A percentile compares a stretch with the other conserved stretches of the same genome.
phyloP scores from a whole-genome alignment of 1,140 invertebrate genomes.

The Oscheius sp. region DNA sequence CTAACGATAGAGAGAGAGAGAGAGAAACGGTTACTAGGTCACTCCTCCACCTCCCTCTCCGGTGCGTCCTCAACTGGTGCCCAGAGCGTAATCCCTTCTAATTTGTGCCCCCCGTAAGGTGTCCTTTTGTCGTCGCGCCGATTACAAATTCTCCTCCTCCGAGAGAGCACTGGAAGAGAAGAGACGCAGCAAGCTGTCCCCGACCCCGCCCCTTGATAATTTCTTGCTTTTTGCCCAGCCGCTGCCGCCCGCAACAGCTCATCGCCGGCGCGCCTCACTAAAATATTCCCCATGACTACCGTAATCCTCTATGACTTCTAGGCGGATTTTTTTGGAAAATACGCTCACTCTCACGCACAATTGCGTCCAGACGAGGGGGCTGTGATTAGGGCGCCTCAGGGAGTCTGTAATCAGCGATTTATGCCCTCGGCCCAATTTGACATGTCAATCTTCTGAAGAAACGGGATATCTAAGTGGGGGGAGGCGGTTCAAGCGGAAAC shows the following conservation, averaged over 20 bases:
- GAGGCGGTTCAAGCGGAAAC: too few relatives aligned
- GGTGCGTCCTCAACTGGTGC: neutral
- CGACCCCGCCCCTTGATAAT: constrained; percentile 5
- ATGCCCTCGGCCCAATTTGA: too few relatives aligned
- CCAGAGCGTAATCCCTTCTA: constrained; percentile 10
- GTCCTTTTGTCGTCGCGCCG: constrained; percentile 3
- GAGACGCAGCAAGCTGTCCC: constrained; percentile 4
- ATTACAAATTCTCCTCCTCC: constrained; percentile 11
- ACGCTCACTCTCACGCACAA: neutral
- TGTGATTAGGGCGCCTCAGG: too few relatives aligned
- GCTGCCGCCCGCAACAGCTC: neutral
- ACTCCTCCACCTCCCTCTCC: too few relatives aligned
- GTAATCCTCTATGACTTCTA: neutral
- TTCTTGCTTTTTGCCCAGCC: constrained; percentile 14
- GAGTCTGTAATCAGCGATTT: too few relatives aligned
- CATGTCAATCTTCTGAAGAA: too few relatives aligned
- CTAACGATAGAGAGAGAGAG: neutral
- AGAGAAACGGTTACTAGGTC: neutral
- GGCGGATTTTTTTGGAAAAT: too few relatives aligned
- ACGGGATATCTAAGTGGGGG: too few relatives aligned
- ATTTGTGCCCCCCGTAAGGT: constrained; percentile 4
- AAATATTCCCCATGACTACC: neutral
- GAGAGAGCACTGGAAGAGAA: neutral
- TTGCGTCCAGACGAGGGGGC: too few relatives aligned
- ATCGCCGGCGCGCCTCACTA: neutral